Base-by-base conservation (phyloP, 2,888 invertebrate genomes). In the Phasia obesa region DNA sequence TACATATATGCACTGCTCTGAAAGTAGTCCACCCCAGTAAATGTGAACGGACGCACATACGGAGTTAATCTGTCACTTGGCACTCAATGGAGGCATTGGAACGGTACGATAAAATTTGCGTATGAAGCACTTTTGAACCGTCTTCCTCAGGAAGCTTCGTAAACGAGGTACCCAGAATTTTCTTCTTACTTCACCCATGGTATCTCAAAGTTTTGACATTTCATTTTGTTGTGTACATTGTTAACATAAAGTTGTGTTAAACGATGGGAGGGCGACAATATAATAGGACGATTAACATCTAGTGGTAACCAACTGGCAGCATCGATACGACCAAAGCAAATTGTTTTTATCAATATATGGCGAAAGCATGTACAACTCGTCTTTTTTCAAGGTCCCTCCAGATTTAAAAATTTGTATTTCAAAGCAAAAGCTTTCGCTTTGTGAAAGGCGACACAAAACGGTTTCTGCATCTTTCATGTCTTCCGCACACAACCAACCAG, bases 61-160 rank as follows among this genome's bases (percentile, higher is more conserved):
- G 49, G 49, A 4, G 31, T 49, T 6, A 64, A 15, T 49, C 64
- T 64, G 25, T 64, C 27, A 13, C 19, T 27, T 47, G 27, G 47
- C 15, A 64, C 47, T 5, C 6, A 49, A n/a, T n/a, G n/a, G n/a
- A n/a, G n/a, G n/a, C n/a, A n/a, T n/a, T n/a, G n/a, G n/a, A n/a
- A n/a, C n/a, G n/a, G n/a, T n/a, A n/a, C n/a, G n/a, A n/a, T n/a
- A n/a, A n/a, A n/a, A n/a, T n/a, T n/a, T n/a, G n/a, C n/a, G n/a
- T n/a, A n/a, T n/a, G n/a, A n/a, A n/a, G n/a, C n/a, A n/a, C n/a
- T n/a, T n/a, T n/a, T n/a, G n/a, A n/a, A n/a, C n/a, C n/a, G n/a
- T n/a, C n/a, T 23, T 9, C 38, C 35, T 77, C 7, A 84, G 19
- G 9, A 21, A n/a, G 21, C 49, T 25, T 5, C 78, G 35, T 6